A percentile compares a stretch with the other conserved stretches of the same genome.
phyloP scores from a whole-genome alignment of 1,140 invertebrate genomes.

The Dolichoris vasculosae region DNA sequence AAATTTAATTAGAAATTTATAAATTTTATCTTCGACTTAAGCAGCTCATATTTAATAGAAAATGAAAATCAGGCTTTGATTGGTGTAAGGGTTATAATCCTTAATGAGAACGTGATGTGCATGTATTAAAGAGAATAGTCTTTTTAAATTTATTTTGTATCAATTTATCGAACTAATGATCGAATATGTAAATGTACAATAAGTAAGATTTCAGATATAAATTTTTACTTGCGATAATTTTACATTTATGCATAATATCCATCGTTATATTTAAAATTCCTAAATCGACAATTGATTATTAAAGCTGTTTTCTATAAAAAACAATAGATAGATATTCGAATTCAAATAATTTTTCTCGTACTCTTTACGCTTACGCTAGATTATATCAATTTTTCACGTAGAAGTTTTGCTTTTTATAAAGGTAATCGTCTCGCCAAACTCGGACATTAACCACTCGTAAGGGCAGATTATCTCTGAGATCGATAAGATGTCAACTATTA shows the following conservation, averaged over 20 bases:
- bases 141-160: too few species aligned
- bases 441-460: slow-evolving; percentile 39
- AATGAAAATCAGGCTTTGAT: too few species aligned
- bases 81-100: too few species aligned
- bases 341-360: not conserved
- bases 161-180: too few species aligned
- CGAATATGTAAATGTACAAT: too few species aligned
- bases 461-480: slow-evolving; percentile 5
- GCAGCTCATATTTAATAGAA: too few species aligned
- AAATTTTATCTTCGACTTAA: too few species aligned
- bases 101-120: too few species aligned
- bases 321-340: not conserved
- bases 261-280: not conserved
- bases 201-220: too few species aligned
- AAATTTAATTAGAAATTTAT: too few species aligned
- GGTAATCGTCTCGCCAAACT: not conserved
- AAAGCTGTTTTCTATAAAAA: not conserved
- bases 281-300: not conserved
- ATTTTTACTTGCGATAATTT: too few species aligned
- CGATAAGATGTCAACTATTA: slow-evolving; percentile 5
- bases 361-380: not conserved
- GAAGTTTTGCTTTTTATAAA: not conserved
- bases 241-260: not conserved
- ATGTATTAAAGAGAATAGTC: too few species aligned
- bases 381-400: not conserved